Percentiles rank a stretch among this genome's conserved stretches.
Conservation (phyloP, 2,888 invertebrate species). For the Patella ulyssiponensis region DNA sequence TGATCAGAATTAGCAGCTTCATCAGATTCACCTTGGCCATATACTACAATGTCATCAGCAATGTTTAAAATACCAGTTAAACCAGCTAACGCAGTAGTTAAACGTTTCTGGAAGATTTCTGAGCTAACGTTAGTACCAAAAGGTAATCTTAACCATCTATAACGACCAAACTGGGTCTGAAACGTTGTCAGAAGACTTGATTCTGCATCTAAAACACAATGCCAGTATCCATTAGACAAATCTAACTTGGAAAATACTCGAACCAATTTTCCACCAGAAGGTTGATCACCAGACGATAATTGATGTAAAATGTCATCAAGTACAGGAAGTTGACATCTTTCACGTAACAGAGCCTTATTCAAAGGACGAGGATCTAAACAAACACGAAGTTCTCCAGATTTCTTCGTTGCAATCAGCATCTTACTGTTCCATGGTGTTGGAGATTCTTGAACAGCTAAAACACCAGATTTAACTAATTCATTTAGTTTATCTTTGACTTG, state of each 20-base stretch:
- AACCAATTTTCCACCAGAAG: too few relatives aligned
- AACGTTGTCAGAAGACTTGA: conserved; percentile 29
- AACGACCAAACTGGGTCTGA: conserved; percentile 25
- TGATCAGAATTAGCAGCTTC: too few relatives aligned
- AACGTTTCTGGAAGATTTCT: conserved; percentile 29
- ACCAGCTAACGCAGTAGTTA: too few relatives aligned
- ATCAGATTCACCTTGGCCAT: too few relatives aligned
- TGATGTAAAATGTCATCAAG: too few relatives aligned
- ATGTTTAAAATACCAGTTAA: too few relatives aligned
- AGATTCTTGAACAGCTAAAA: not conserved
- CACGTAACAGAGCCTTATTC: too few relatives aligned
- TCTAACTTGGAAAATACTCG: not conserved
- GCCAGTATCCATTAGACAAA: conserved; percentile 12
- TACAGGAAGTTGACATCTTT: conserved; percentile 1
- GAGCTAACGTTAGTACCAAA: conserved; percentile 36
- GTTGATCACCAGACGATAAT: too few relatives aligned
- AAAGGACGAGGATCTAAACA: too few relatives aligned
- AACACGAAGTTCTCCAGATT: not conserved
- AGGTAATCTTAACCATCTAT: conserved; percentile 27
- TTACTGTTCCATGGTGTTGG: not conserved
- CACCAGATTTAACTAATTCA: not conserved
- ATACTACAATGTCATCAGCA: too few relatives aligned
- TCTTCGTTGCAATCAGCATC: conserved; percentile 9
- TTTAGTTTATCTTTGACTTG: conserved; percentile 6
- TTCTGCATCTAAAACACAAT: conserved; percentile 27